These are phyloP conservation scores for Chrysomela aeneicollis DNA, from an alignment of 2,888 invertebrate genomes.

Conservation along the genomic window DNA sequence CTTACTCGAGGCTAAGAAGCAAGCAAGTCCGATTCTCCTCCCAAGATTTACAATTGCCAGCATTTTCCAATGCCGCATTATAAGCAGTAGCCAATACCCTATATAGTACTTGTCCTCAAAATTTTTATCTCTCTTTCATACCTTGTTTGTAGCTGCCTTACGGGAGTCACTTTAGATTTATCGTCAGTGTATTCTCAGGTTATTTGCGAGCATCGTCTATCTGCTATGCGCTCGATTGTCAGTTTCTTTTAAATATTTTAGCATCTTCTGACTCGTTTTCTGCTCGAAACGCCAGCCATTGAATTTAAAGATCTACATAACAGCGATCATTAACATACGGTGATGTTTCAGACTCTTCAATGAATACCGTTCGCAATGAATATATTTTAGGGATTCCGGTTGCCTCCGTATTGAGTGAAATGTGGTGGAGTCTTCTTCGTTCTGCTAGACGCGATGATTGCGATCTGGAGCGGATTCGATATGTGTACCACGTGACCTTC, in stretches of 20 bases:
- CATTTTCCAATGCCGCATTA: constrained; percentile 57
- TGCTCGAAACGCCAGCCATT: constrained; percentile 42
- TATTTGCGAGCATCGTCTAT: constrained; percentile 53
- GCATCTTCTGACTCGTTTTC: constrained; percentile 41
- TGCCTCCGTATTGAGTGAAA: constrained; percentile 12
- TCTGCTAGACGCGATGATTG: neutral
- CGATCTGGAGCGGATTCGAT: neutral
- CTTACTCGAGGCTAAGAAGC: constrained; percentile 10
- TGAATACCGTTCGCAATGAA: constrained; percentile 37
- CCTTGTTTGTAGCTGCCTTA: constrained; percentile 60
- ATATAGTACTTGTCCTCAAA: constrained; percentile 62
- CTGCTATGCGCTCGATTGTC: constrained; percentile 41
- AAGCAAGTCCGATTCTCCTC: constrained; percentile 35
- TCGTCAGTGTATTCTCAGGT: constrained; percentile 52
- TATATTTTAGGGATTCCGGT: constrained; percentile 23
- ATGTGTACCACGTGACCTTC: neutral
- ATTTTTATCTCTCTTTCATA: constrained; percentile 62
- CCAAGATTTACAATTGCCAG: constrained; percentile 55
- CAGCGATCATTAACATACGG: constrained; percentile 40
- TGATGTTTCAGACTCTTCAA: constrained; percentile 38
- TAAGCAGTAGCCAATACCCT: constrained; percentile 59
- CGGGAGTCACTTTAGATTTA: constrained; percentile 57
- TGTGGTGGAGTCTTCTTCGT: neutral
- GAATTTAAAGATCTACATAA: constrained; percentile 42
- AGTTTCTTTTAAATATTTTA: constrained; percentile 42